phyloP scores from a whole-genome alignment of 1,140 invertebrate species.

The Eumeta japonica region DNA sequence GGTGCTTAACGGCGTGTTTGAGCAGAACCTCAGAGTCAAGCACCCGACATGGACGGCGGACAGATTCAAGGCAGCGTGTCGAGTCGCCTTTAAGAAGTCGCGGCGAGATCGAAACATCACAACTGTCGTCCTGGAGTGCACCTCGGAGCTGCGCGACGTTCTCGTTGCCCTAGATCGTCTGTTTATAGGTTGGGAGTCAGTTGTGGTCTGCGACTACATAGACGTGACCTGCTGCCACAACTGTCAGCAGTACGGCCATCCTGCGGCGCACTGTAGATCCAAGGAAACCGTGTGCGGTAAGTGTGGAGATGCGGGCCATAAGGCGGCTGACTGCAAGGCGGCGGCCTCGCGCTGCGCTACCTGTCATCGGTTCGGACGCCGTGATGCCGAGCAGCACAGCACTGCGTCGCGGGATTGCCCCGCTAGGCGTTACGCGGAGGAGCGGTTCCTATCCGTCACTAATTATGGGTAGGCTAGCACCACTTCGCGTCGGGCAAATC shows the following conservation, averaged over 20 bases:
- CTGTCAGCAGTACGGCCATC: too few relatives aligned
- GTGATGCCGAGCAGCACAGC: background rate
- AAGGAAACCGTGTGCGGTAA: constrained; percentile 6
- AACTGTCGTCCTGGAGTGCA: constrained; percentile 8
- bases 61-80: too few relatives aligned
- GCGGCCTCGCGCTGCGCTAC: constrained; percentile 3
- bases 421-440: constrained; percentile 7
- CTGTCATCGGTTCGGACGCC: constrained; percentile 6
- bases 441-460: background rate
- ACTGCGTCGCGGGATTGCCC: constrained; percentile 5
- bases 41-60: too few relatives aligned
- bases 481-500: constrained; percentile 8
- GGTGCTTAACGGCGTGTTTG: too few relatives aligned
- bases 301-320: constrained; percentile 9
- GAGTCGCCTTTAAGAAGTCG: too few relatives aligned
- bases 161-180: background rate
- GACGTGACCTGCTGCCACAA: too few relatives aligned
- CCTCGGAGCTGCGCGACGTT: constrained; percentile 1
- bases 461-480: background rate
- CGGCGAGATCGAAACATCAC: too few relatives aligned
- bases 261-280: too few relatives aligned
- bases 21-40: too few relatives aligned
- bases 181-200: constrained; percentile 9
- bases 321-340: background rate
- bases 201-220: constrained; percentile 7